Percentiles rank a stretch among this genome's conserved stretches.
phyloP scores from a whole-genome alignment of 2,888 invertebrate species.

The Protophormia terraenovae region DNA sequence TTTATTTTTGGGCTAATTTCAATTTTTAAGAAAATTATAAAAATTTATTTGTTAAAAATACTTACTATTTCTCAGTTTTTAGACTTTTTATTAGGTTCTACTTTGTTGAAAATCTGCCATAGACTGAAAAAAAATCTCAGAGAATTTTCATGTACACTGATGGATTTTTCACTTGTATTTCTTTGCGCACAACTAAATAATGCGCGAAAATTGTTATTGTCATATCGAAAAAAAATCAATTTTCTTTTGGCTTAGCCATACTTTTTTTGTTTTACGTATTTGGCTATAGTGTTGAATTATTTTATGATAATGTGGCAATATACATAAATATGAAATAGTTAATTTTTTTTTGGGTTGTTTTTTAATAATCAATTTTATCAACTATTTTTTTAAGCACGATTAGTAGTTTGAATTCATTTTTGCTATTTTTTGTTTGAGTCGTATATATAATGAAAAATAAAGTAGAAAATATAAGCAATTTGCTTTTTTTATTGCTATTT shows the following conservation, averaged over 20 bases:
- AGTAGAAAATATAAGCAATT: too few relatives aligned
- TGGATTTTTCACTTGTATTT: constrained; percentile 21
- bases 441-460: too few relatives aligned
- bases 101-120: constrained; percentile 61
- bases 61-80: constrained; percentile 40
- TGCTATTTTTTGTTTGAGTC: too few relatives aligned
- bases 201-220: constrained; percentile 56
- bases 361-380: too few relatives aligned
- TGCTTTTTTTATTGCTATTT: too few relatives aligned
- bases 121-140: constrained; percentile 55
- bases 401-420: too few relatives aligned
- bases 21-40: constrained; percentile 10
- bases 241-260: background rate
- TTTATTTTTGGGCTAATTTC: too few relatives aligned
- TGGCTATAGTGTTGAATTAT: background rate
- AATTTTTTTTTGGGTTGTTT: too few relatives aligned
- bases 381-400: too few relatives aligned
- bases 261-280: background rate
- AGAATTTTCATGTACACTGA: too few relatives aligned
- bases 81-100: constrained; percentile 39
- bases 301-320: background rate
- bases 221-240: constrained; percentile 60
- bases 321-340: background rate
- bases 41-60: constrained; percentile 8
- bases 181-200: constrained; percentile 57